These are phyloP conservation scores for Chironomus riparius DNA, from an alignment of 2,888 invertebrate species.

Conservation along the genomic window DNA sequence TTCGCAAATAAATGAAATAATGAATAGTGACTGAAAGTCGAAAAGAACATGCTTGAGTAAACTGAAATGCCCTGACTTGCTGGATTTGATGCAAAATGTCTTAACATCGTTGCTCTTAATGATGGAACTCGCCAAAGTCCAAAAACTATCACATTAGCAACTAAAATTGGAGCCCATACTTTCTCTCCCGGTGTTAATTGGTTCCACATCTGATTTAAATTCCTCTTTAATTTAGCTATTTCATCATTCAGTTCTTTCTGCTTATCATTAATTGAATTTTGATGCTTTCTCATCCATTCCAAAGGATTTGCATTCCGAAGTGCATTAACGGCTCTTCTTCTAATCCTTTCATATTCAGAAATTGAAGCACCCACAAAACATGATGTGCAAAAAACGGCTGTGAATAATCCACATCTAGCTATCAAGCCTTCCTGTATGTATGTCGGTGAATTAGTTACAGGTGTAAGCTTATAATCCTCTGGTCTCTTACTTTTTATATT, in stretches of 20 bases:
- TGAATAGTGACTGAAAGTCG: conserved; percentile 91
- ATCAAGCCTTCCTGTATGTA: conserved; percentile 35
- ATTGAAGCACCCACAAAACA: conserved; percentile 39
- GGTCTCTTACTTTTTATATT: neutral
- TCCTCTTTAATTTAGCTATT: conserved; percentile 26
- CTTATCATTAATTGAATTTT: conserved; percentile 29
- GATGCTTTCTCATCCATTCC: conserved; percentile 43
- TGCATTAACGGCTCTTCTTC: conserved; percentile 22
- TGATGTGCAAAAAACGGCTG: conserved; percentile 52
- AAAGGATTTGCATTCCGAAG: conserved; percentile 31
- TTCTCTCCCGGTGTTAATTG: conserved; percentile 62
- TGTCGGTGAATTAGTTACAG: conserved; percentile 34
- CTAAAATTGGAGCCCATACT: conserved; percentile 70
- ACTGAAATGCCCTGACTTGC: conserved; percentile 62
- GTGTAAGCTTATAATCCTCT: conserved; percentile 31
- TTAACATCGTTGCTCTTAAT: conserved; percentile 63
- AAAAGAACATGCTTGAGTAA: conserved; percentile 70
- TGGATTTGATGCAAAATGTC: conserved; percentile 79
- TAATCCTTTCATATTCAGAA: conserved; percentile 75
- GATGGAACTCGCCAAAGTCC: conserved; percentile 69
- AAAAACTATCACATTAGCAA: conserved; percentile 70
- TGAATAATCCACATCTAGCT: conserved; percentile 34
- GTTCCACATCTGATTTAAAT: conserved; percentile 57
- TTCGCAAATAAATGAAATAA: conserved; percentile 80
- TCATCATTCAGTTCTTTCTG: conserved; percentile 12